Evolutionary conservation across 1,140 invertebrate species (phyloP), one percentile per base, ranked within the genome.

Genomic region (Kradibia gibbosae): DNA sequence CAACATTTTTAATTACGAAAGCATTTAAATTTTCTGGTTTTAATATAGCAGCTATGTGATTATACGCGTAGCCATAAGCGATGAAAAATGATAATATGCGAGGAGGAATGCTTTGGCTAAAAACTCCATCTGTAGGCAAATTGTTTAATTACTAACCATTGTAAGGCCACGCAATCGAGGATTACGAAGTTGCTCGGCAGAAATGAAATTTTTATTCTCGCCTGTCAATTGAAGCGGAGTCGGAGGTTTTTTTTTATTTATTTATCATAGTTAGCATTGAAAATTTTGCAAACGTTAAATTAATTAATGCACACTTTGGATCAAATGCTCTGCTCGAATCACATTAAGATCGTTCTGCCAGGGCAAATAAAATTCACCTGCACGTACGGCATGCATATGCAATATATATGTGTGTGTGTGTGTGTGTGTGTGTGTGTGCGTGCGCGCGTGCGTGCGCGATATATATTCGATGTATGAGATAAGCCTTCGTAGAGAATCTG

Each of bases 61-160:
- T 90, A 90, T 89, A 89, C 86, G 89, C 89, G 88, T 86, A 88
- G 88, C 89, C 87, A 88, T 75, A 70, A 77, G 48, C 53, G 75
- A 82, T 67, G 78, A 81, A 73, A 73, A 73, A 50, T 74, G 73
- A 75, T 50, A 75, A 75, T 74, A 85, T 78, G 85, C 84, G 85
- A 86, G 85, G 85, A 84, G 85, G 84, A 86, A 89, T 89, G 88
- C 89, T 88, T 84, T 78, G 83, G 85, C 87, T 90, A 89, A 91
- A 90, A 90, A 90, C 88, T 91, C 85, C 88, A 91, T 91, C 89
- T 91, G 88, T 90, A 91, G 86, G 89, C 88, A 91, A 91, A 91
- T 91, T 91, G 89, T 90, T 90, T 90, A 91, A 91, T 91, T 90
- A 91, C 86, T 88, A 73, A 75, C 31, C 53, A 39, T 50, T 57